phyloP scores from a whole-genome alignment of 1,140 invertebrate genomes.

The Halyomorpha halys region DNA sequence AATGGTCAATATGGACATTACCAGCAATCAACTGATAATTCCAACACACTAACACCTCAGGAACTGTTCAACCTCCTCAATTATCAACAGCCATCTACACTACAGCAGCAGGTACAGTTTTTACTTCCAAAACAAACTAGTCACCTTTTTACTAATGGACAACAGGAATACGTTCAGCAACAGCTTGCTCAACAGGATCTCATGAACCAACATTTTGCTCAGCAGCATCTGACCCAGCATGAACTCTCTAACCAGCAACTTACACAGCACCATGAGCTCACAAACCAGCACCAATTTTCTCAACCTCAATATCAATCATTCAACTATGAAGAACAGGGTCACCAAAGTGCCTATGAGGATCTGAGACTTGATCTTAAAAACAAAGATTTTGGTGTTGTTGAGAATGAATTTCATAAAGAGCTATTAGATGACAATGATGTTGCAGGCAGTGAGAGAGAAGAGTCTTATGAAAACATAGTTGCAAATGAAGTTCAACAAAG shows the following conservation, averaged over 20 bases:
- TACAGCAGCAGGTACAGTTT: slow-evolving; percentile 7
- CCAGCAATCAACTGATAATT: slow-evolving; percentile 19
- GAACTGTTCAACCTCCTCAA: slow-evolving; percentile 46
- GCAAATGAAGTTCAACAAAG: slow-evolving; percentile 15
- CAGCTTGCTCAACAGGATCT: slow-evolving; percentile 27
- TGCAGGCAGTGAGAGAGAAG: slow-evolving; percentile 18
- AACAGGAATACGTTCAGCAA: slow-evolving; percentile 39
- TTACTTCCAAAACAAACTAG: neutral
- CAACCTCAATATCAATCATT: slow-evolving; percentile 42
- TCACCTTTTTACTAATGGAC: neutral
- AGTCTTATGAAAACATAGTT: slow-evolving; percentile 6
- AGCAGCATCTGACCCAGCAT: slow-evolving; percentile 13
- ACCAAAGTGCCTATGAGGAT: slow-evolving; percentile 29
- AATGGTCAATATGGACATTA: neutral
- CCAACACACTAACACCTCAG: slow-evolving; percentile 39
- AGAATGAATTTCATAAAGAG: neutral
- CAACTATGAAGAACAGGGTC: slow-evolving; percentile 42
- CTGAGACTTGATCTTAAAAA: slow-evolving; percentile 16
- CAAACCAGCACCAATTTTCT: slow-evolving; percentile 11
- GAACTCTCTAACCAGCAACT: slow-evolving; percentile 33
- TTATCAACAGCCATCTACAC: slow-evolving; percentile 23
- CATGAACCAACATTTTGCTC: neutral
- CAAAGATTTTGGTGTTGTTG: neutral
- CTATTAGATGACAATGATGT: slow-evolving; percentile 22
- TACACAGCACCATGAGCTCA: too few relatives aligned